Base-by-base conservation (phyloP, 2,113 vertebrate species). In the Heteronetta atricapilla region DNA sequence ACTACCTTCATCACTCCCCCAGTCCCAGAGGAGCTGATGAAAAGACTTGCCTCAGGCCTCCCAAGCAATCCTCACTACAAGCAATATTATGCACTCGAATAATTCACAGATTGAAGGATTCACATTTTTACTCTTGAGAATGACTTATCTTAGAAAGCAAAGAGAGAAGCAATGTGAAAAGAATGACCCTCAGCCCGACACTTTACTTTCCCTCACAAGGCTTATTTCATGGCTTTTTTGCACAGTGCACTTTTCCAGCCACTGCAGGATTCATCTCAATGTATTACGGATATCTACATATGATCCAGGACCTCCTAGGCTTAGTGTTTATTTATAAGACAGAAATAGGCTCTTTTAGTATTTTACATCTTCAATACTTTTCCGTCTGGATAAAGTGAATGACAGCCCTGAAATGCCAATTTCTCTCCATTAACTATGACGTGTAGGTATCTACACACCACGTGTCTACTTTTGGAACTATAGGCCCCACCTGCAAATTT, bases 111-210 rank as follows among this genome's bases (percentile, higher is more conserved):
- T 50, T n/a, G 74, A 50, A 92, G 28, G 55, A 73, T 64, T 86
- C 77, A 89, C 80, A 74, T 76, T 89, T 95, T 89, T 42, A 55
- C 62, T 79, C 69, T 14, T 33, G 66, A 89, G 78, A 87, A 88
- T 0, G 13, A 55, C 53, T 95, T 83, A 13, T 20, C 58, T 89
- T 2, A 1, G 60, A 73, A 68, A 72, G 38, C 1, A 6, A 50
- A 80, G 48, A 36, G 40, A 53, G 76, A 72, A 53, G 74, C 70
- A 76, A 3, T 20, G 81, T 60, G 83, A 64, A 89, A 22, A 42
- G 77, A 94, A 64, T 69, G 77, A 82, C 83, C 80, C 55, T 17
- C 62, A 83, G 21, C 38, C 56, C 4, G 8, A 64, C 62, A n/a
- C 66, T 55, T 81, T 13, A 28, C 3, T 60, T 75, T 56, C 34